Conservation (phyloP, 2,888 invertebrate species). For the Papilio gigon region DNA sequence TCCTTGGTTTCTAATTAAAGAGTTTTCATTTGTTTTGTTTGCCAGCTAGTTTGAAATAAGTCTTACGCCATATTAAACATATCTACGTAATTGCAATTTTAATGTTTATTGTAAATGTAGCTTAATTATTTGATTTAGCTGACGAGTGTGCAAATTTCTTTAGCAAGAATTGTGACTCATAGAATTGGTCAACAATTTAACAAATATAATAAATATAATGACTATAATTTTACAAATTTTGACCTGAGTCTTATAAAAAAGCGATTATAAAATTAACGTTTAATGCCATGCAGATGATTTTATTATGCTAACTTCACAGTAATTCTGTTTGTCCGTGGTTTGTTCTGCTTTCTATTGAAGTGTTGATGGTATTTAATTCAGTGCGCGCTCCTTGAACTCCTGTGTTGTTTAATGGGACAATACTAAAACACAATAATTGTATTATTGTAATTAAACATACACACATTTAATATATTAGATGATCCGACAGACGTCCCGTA, state of each 20-base stretch:
- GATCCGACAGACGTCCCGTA: no score
- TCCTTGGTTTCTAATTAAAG: background rate
- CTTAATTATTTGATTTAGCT: no score
- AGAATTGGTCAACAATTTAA: no score
- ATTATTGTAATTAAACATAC: background rate
- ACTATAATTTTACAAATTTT: no score
- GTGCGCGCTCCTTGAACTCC: conserved; percentile 7
- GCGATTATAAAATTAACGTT: background rate
- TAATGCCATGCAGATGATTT: background rate
- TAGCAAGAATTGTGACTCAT: no score
- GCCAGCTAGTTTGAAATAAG: background rate
- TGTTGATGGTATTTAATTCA: conserved; percentile 25
- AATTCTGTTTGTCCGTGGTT: background rate
- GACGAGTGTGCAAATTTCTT: no score
- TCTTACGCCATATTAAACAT: no score
- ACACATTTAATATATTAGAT: no score
- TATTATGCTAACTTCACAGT: background rate
- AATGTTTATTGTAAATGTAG: no score
- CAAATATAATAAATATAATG: no score
- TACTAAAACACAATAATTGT: background rate
- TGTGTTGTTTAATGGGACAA: conserved; percentile 19
- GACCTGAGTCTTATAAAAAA: no score
- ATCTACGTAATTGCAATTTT: no score
- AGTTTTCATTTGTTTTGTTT: background rate
- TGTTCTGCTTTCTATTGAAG: conserved; percentile 16